Base-by-base conservation (phyloP, 2,797 vertebrate species). In the Sebastes minor region DNA sequence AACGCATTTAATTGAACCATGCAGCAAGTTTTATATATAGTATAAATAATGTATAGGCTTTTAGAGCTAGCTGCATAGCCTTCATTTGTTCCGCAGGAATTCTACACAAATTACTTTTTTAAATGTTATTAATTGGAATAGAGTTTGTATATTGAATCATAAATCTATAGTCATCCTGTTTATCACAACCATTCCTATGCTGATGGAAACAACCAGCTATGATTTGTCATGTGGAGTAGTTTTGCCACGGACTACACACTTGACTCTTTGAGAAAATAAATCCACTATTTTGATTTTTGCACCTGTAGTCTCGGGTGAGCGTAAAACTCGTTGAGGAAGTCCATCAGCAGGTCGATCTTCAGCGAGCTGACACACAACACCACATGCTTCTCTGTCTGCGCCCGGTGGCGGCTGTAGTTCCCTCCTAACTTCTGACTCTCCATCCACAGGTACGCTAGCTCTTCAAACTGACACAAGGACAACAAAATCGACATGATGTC, bases 261-360 rank as follows among this genome's bases (percentile, higher is more conserved):
- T 62, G 22, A 16, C 61, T 57, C 18, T 66, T 23, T 66, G 23
- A 65, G 5, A 13, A 13, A 9, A 28, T 8, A 8, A 67, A 16
- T 10, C 4, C 14, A 18, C 5, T 3, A 8, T 32, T 33, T 49
- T 28, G 8, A 38, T 27, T 57, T 38, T 20, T 23, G 14, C 88
- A 96, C 96, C 95, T 97, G 96, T 3, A 97, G 90, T 78, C 96
- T 91, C 3, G 96, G 96, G 81, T 97, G 96, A 63, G 96, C 96
- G 8, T 97, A 97, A 86, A 97, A 97, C 93, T 97, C 96, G 5
- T 97, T 97, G 79, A 97, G 96, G 86, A 97, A 97, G 86, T 97
- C 96, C 96, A 97, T 97, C 69, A 97, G 94, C 71, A 97, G 94
- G 81, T 97, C 96, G 4, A 97, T 97, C 93, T 97, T 97, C 74